Evolutionary conservation across 2,888 invertebrate species (phyloP), one percentile per base, ranked within the genome.

Genomic region (Clivina fossor): DNA sequence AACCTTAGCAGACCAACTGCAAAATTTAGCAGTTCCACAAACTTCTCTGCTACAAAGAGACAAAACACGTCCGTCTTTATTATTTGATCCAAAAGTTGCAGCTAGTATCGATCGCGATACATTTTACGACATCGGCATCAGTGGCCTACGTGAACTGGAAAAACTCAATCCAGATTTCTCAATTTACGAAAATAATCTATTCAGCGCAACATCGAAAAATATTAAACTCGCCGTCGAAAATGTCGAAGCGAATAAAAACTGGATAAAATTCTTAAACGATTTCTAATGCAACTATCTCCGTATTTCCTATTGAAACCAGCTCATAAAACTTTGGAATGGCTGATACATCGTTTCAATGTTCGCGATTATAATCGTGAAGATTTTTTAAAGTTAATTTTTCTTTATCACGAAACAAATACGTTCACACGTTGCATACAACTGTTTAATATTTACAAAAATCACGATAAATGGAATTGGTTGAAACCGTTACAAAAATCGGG

Each of bases 311-410:
- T 94, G 0, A 88, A 88, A 64, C 81, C 86, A 4, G 82, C 93
- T 0, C 93, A 95, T 62, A 92, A 95, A 76, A 88, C 93, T 1
- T 72, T 99, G 40, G 99, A 99, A 77, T 99, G 97, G 97, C 79
- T 99, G 2, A 84, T 98, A 38, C 83, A 91, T 66, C 83, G 95
- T 63, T 96, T 88, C 70, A 84, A 87, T 61, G 87, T 98, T 58
- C 90, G 98, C 65, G 80, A 88, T 49, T 97, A 88, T 72, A 97
- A 97, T 69, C 82, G 84, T 53, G 85, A 91, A 67, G 84, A 85
- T 0, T 77, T 97, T 32, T 76, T 98, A 65, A 78, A 85, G 58
- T 76, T 92, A 5, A 87, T 92, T 51, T 73, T 99, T 50, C 97
- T 98, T 0, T 97, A 94, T 70, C 94, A 97, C 72, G 92, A 94